Base-by-base conservation (phyloP, 2,797 vertebrate species). In the Oreonectes daqikongensis region DNA sequence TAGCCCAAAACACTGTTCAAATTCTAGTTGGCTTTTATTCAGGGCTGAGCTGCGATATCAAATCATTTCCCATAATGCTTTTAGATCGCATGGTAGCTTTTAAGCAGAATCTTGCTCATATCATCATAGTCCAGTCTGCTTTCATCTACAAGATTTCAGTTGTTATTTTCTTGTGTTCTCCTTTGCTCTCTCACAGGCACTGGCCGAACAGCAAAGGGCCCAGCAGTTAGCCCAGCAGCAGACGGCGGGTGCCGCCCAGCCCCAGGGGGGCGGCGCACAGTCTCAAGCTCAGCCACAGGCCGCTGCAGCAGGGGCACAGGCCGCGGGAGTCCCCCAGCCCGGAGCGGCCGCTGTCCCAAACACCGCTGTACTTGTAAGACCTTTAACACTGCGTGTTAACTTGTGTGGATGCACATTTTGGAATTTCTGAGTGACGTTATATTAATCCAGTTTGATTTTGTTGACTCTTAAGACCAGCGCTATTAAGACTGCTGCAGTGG, bases 191-290 rank as follows among this genome's bases (percentile, higher is more conserved):
- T 72, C 63, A 2, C 83, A 97, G 96, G 96, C 95, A 57, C 89
- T 96, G 81, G 95, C 95, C 9, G 96, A 97, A 86, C 96, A 97
- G 82, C 96, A 97, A 88, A 93, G 95, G 84, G 94, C 94, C 28
- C 95, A 97, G 85, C 95, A 95, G 78, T 90, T 96, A 85, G 89
- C 93, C 6, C 91, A 93, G 84, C 90, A 91, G 76, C 78, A 90
- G 82, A 82, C 93, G 77, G 81, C 94, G 1, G 89, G 93, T 32
- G 87, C 93, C 63, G 71, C 93, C 0, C 93, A 92, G 86, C 81
- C 89, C 32, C 94, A 92, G 86, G 87, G 92, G 10, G 80, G 87
- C 1, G 88, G 89, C 2, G 52, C 89, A 2, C 92, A 92, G 82
- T 55, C 90, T 8, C 94, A 94, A 82, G 81, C 87, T 26, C 94